A percentile compares a stretch with the other conserved stretches of the same genome.
Conservation (phyloP, 2,113 vertebrate genomes). For the Archilochus colubris region DNA sequence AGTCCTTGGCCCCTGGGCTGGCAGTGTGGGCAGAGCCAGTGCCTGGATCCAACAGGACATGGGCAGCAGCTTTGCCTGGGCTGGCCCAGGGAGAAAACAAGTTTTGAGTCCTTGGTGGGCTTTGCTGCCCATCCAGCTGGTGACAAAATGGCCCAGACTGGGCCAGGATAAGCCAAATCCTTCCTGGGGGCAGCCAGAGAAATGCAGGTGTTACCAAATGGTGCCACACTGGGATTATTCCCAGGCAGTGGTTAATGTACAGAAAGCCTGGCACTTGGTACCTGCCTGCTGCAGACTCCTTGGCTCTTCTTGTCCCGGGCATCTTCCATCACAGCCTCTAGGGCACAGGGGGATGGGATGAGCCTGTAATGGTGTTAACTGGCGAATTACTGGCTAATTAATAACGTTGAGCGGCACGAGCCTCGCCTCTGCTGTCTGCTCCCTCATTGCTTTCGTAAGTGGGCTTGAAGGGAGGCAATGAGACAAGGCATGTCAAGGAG, state of each 20-base stretch:
- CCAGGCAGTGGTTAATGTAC: not conserved
- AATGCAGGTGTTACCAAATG: slow-evolving; percentile 3
- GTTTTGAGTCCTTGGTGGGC: not conserved
- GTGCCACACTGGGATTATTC: not conserved
- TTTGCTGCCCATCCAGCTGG: not conserved
- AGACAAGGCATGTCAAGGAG: slow-evolving; percentile 34
- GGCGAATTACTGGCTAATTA: slow-evolving; percentile 54
- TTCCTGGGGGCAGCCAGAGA: not conserved
- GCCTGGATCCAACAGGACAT: not conserved
- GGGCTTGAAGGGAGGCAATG: slow-evolving; percentile 68
- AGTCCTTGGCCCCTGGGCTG: not conserved
- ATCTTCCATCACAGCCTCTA: not conserved
- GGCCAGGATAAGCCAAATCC: not conserved
- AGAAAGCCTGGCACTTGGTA: not conserved
- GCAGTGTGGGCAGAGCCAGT: not conserved
- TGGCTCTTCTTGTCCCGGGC: not conserved
- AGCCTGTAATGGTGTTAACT: slow-evolving; percentile 14
- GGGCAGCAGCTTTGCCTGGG: not conserved
- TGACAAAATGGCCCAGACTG: not conserved
- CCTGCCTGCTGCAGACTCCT: not conserved
- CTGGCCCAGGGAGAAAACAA: not conserved
- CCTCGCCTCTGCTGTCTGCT: slow-evolving; percentile 63
- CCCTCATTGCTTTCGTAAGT: slow-evolving; percentile 70
- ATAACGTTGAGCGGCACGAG: slow-evolving; percentile 34
- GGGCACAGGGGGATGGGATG: not conserved